These are phyloP conservation scores for Chydorus sphaericus DNA, from an alignment of 2,888 invertebrate species.

Conservation along the genomic window DNA sequence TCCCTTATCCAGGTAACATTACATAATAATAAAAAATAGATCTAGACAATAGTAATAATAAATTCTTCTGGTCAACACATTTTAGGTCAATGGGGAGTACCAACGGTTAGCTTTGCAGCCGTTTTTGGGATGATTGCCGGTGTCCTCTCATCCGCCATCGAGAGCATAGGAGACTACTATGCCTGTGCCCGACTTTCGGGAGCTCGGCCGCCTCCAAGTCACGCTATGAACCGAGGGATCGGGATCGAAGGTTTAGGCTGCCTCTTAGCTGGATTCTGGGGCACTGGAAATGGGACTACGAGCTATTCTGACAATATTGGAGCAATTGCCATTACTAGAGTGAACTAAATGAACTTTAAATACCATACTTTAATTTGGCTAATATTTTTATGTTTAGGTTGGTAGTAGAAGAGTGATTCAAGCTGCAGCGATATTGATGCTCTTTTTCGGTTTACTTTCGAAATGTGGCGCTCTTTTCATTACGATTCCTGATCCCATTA, in stretches of 20 bases:
- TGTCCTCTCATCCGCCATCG: no score
- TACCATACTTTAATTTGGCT: neutral
- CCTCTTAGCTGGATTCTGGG: slow-evolving; percentile 67
- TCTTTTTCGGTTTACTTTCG: slow-evolving; percentile 54
- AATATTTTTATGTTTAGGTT: slow-evolving; percentile 35
- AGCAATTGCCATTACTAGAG: slow-evolving; percentile 72
- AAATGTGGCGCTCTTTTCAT: slow-evolving; percentile 66
- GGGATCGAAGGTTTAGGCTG: slow-evolving; percentile 74
- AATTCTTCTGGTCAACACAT: no score
- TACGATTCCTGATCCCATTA: slow-evolving; percentile 62
- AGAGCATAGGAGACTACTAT: no score
- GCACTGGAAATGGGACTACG: slow-evolving; percentile 72
- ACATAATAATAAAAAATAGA: no score
- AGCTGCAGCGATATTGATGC: slow-evolving; percentile 56
- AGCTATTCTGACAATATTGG: slow-evolving; percentile 83
- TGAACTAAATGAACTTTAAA: slow-evolving; percentile 26
- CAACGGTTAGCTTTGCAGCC: no score
- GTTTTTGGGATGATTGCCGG: no score
- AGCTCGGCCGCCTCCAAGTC: slow-evolving; percentile 66
- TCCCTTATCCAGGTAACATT: slow-evolving; percentile 66
- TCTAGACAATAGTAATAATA: no score
- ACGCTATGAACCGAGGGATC: slow-evolving; percentile 75
- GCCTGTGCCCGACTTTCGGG: no score
- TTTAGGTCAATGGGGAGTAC: slow-evolving; percentile 32
- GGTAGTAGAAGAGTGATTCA: slow-evolving; percentile 64